Evolutionary conservation across 2,888 invertebrate species (phyloP).

Genomic region (Rambutsinella grinnellia): DNA sequence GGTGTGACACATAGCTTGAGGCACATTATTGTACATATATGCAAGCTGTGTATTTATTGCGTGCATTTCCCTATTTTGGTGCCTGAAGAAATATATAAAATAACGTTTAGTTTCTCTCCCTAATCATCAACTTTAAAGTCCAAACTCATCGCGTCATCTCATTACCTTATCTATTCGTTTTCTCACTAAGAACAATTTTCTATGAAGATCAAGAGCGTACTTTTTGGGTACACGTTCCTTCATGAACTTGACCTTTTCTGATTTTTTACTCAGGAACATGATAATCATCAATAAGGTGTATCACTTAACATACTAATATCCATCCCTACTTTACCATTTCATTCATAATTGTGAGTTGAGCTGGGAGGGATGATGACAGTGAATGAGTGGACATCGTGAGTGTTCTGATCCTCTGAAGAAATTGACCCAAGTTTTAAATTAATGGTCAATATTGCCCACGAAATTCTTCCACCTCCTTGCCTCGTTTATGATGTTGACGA

Average conservation of each 20-base stretch:
- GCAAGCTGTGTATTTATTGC: background rate
- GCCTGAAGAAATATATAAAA: background rate
- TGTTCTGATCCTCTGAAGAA: background rate
- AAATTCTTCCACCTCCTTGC: background rate
- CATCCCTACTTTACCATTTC: background rate
- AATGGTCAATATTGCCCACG: background rate
- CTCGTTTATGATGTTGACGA: background rate
- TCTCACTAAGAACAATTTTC: too few relatives aligned
- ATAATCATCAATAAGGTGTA: constrained; percentile 8
- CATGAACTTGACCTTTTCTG: constrained; percentile 45
- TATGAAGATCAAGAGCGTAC: background rate
- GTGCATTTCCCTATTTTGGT: constrained; percentile 7
- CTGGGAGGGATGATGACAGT: background rate
- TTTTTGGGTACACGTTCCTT: constrained; percentile 17
- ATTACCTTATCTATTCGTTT: too few relatives aligned
- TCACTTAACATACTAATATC: background rate
- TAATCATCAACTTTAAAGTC: too few relatives aligned
- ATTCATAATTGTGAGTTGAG: background rate
- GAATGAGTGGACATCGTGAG: constrained; percentile 12
- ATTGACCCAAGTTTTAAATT: background rate
- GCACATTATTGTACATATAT: constrained; percentile 6
- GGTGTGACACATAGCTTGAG: constrained; percentile 36
- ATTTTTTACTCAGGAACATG: background rate
- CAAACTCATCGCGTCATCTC: too few relatives aligned
- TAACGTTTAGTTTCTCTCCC: too few relatives aligned